These are phyloP conservation scores for Graptemys geographica DNA, from an alignment of 2,797 vertebrate genomes.

Conservation along the genomic window DNA sequence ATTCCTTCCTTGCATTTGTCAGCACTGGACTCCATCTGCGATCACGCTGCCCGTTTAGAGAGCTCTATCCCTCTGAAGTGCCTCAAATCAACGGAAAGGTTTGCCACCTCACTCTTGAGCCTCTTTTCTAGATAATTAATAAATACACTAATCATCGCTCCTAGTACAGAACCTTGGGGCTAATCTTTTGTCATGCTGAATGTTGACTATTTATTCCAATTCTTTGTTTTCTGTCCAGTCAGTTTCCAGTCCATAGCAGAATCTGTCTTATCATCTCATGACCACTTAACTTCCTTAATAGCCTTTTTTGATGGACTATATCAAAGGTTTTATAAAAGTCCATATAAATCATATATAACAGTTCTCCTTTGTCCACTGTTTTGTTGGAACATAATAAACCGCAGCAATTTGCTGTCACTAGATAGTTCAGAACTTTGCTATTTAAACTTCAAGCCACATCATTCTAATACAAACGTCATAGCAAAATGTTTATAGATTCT, in stretches of 20 bases:
- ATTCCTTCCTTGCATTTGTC: neutral
- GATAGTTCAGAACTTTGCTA: neutral
- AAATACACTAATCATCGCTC: neutral
- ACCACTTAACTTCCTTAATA: neutral
- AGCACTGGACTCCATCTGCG: neutral
- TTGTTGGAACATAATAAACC: neutral
- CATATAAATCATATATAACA: neutral
- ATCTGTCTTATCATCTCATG: neutral
- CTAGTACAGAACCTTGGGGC: neutral
- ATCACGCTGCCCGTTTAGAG: neutral
- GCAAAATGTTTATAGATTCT: neutral
- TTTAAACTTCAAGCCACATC: neutral
- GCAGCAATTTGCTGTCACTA: neutral
- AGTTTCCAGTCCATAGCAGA: neutral
- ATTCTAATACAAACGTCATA: neutral
- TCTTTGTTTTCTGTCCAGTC: neutral
- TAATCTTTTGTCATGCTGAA: neutral
- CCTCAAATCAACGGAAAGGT: neutral
- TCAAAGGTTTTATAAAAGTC: neutral
- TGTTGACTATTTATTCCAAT: neutral
- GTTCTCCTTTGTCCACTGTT: neutral
- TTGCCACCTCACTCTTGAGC: neutral
- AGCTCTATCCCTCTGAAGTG: accelerated
- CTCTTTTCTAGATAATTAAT: neutral
- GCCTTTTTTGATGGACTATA: neutral